Evolutionary conservation across 1,140 invertebrate species (phyloP), one percentile per base, ranked within the genome.

Genomic region (Drosophila ironensis): DNA sequence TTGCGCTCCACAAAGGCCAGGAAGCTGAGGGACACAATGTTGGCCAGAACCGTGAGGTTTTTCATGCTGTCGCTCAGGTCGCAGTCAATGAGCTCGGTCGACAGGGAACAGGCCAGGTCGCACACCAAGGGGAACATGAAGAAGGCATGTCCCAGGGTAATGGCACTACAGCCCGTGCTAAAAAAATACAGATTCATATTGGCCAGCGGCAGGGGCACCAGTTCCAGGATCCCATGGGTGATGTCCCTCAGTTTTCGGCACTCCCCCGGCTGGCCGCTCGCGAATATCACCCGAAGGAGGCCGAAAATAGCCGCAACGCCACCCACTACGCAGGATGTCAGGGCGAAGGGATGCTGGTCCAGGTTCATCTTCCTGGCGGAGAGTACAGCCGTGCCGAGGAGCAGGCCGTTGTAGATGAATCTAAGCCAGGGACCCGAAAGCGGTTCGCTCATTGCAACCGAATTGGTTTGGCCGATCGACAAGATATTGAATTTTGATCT

Each of bases 171-270:
- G 0, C 82, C 74, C 4, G 68, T 46, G 3, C 77, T 53, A 2
- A 35, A 25, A 4, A 41, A 22, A 11, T 88, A 88, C 1, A 88
- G 25, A 44, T 88, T 66, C 40, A 88, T 88, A 17, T 88, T 88
- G 33, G 71, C 40, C 54, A 88, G 17, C 0, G 87, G 66, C 52
- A 88, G 11, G 0, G 87, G 81, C 3, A 66, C 45, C 12, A 88
- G 60, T 47, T 88, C 81, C 57, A 88, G 24, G 9, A 72, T 8
- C 0, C 61, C 41, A 3, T 63, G 38, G 22, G 41, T 46, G 0
- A 81, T 33, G 17, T 81, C 51, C 4, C 73, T 59, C 27, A 81
- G 4, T 37, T 40, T 50, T 0, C 37, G 52, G n/a, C 56, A 67
- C 35, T 69, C 53, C 6, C 60, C 52, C 5, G 41, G 17, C 14